A percentile compares a stretch with the other conserved stretches of the same genome.
Evolutionary conservation across 2,797 vertebrate species (phyloP).

Genomic region (Catharus ustulatus): DNA sequence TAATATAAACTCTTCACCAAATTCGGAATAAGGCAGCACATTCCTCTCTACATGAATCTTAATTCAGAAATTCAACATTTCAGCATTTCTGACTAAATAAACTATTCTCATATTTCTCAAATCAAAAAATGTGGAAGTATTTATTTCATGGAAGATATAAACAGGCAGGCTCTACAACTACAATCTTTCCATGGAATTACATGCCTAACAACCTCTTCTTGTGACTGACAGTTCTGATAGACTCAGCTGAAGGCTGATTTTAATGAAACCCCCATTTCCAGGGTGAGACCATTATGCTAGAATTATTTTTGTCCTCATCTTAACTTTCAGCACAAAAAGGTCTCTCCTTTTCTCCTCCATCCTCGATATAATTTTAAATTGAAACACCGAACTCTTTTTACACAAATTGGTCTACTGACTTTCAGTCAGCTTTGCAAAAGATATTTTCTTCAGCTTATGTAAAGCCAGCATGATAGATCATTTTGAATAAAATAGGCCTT

Average conservation of each 20-base stretch:
- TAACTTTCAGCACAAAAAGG: constrained; percentile 28
- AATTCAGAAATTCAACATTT: neutral
- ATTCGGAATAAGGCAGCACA: neutral
- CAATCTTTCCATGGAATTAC: neutral
- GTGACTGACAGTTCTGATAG: constrained; percentile 48
- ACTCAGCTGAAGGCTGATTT: constrained; percentile 25
- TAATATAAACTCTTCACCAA: neutral
- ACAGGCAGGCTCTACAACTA: neutral
- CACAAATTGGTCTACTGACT: constrained; percentile 26
- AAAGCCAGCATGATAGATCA: constrained; percentile 12
- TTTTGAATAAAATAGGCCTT: constrained; percentile 35
- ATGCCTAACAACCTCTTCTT: neutral
- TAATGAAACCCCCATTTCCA: constrained; percentile 37
- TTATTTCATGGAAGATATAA: neutral
- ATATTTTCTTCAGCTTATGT: constrained; percentile 39
- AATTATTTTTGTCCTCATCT: constrained; percentile 39
- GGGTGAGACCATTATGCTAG: neutral
- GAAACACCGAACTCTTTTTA: constrained; percentile 25
- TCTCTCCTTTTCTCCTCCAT: constrained; percentile 22
- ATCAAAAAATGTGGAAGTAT: neutral
- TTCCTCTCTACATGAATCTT: neutral
- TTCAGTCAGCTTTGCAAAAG: constrained; percentile 21
- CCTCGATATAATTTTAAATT: constrained; percentile 27
- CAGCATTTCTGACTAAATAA: neutral
- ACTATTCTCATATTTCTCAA: neutral